Conservation (phyloP, 2,888 invertebrate species). For the Phyllotreta cruciferae region DNA sequence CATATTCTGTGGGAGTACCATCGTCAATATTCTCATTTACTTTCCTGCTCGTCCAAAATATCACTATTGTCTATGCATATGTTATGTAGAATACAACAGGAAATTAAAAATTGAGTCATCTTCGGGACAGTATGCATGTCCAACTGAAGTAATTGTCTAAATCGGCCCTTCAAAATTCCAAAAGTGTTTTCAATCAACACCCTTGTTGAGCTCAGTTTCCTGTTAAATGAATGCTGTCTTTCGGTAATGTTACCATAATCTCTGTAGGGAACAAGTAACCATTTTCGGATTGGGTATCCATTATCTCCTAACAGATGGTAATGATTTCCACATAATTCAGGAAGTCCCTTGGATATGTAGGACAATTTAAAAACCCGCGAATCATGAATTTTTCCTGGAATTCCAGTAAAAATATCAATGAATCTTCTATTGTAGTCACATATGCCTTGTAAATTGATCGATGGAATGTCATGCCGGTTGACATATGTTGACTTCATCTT, state of each 20-base stretch:
- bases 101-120: constrained; percentile 7
- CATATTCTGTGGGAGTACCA: constrained; percentile 3
- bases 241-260: constrained; percentile 2
- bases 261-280: no score
- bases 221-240: not conserved
- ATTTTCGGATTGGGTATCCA: no score
- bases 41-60: constrained; percentile 1
- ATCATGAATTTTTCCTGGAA: constrained; percentile 7
- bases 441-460: no score
- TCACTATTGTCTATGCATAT: not conserved
- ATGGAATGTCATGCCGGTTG: no score
- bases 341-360: not conserved
- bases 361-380: not conserved
- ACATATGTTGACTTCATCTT: no score
- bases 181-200: not conserved
- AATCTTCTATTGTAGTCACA: no score
- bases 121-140: constrained; percentile 3
- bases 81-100: constrained; percentile 4
- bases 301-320: not conserved
- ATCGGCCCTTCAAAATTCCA: constrained; percentile 2
- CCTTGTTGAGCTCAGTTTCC: no score
- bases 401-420: no score
- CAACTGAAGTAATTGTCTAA: constrained; percentile 6
- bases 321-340: constrained; percentile 1
- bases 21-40: not conserved